Evolutionary conservation across 2,888 invertebrate genomes (phyloP), one percentile per base, ranked within the genome.

Genomic region (Lysandra coridon): DNA sequence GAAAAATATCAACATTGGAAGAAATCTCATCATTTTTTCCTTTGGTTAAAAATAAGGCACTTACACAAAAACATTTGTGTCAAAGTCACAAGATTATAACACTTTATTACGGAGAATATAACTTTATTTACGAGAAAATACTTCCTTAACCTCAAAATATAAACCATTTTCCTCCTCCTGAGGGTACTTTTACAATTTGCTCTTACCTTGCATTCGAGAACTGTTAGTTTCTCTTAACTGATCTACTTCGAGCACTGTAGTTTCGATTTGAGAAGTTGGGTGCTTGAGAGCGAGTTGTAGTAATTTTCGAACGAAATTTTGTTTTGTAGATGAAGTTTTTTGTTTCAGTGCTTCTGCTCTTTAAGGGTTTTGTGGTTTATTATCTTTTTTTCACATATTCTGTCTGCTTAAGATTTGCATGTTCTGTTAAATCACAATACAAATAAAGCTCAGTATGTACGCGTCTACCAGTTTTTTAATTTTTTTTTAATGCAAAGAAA

Each of bases 251-350:
- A 69, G 69, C 7, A 64, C 12, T 5, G 69, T 69, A 69, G 64
- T 64, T 64, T 64, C 64, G 64, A 30, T 69, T 69, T 33, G 69
- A 37, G 33, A 69, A 69, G 33, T 69, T 69, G 2, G 23, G 69
- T 37, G 69, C 12, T 69, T 69, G 17, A 69, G 69, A 69, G 69
- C 69, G 23, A 33, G 33, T 37, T 69, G 69, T 69, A 69, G 69
- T 69, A 69, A 69, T 69, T 69, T 69, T 69, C 69, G 69, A 69
- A 69, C 69, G 17, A 69, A 69, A 69, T 69, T 69, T 62, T 69
- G 23, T 69, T 69, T 69, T 69, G 33, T 69, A 5, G 64, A 64
- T 69, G 33, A 12, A 69, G 69, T 69, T 69, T 64, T 33, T 69
- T 69, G 69, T 69, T 69, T 33, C 5, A 14, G 69, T 5, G 14